phyloP scores from a whole-genome alignment of 2,113 vertebrate genomes.

The Cyprinodon tularosa region DNA sequence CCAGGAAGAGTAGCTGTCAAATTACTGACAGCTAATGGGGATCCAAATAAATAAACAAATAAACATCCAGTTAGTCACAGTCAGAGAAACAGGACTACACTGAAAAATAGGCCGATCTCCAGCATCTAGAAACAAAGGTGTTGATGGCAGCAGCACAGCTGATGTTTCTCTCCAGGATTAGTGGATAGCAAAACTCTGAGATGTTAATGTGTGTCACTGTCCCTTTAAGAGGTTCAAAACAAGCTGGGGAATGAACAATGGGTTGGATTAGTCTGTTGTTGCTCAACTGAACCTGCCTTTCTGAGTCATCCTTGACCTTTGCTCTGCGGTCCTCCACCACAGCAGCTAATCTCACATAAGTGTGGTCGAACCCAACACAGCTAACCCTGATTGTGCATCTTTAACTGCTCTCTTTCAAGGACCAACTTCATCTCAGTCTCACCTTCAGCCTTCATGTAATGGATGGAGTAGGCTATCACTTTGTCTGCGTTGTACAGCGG shows the following conservation, averaged over 20 bases:
- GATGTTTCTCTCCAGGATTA: no score
- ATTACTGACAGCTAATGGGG: no score
- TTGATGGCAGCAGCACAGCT: no score
- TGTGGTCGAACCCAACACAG: constrained; percentile 10
- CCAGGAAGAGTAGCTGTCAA: no score
- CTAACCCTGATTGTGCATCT: constrained; percentile 2
- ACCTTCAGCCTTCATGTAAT: constrained; percentile 99
- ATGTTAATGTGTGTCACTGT: constrained; percentile 30
- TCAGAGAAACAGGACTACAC: no score
- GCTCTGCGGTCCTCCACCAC: constrained; percentile 49
- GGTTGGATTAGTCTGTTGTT: constrained; percentile 60
- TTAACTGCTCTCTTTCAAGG: background rate
- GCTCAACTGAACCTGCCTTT: constrained; percentile 66
- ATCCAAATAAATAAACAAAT: no score
- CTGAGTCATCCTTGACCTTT: constrained; percentile 67
- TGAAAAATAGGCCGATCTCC: no score
- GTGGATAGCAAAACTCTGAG: constrained; percentile 15
- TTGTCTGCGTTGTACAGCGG: constrained; percentile 94
- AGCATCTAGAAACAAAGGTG: no score
- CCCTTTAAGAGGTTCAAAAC: constrained; percentile 60
- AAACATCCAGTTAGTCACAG: no score
- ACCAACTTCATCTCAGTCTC: constrained; percentile 36
- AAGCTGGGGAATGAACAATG: constrained; percentile 58
- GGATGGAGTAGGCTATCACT: constrained; percentile 97
- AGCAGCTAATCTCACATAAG: constrained; percentile 36